Evolutionary conservation across 2,113 vertebrate species (phyloP).

Genomic region (Plecotus auritus): DNA sequence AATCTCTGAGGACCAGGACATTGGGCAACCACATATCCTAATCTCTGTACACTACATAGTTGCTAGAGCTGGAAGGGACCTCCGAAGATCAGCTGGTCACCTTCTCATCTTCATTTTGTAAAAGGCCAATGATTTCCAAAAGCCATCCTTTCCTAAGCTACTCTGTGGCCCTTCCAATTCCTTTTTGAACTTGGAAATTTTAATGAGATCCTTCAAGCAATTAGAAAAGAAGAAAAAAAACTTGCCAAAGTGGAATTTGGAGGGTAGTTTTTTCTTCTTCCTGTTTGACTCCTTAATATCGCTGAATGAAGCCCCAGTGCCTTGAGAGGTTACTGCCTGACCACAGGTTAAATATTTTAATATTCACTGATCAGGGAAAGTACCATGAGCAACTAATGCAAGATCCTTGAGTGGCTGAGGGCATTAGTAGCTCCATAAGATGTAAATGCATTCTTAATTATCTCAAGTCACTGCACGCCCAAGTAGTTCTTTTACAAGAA

Average conservation of each 20-base stretch:
- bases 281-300: slow-evolving; percentile 52
- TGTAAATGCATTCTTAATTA: slow-evolving; percentile 84
- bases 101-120: slow-evolving; percentile 5
- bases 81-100: neutral
- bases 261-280: slow-evolving; percentile 27
- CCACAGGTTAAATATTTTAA: slow-evolving; percentile 78
- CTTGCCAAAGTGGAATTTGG: neutral
- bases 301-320: slow-evolving; percentile 25
- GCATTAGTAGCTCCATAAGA: slow-evolving; percentile 76
- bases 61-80: neutral
- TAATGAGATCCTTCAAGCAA: slow-evolving; percentile 19
- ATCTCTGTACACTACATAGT: neutral
- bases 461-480: slow-evolving; percentile 79
- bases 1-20: neutral
- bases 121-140: neutral
- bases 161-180: neutral
- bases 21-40: neutral
- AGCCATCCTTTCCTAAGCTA: neutral
- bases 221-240: neutral
- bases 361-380: slow-evolving; percentile 76
- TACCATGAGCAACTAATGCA: slow-evolving; percentile 62
- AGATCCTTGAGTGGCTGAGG: slow-evolving; percentile 66
- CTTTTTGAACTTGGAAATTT: slow-evolving; percentile 42
- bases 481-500: slow-evolving; percentile 76
- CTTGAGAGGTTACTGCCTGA: slow-evolving; percentile 63